A percentile compares a stretch with the other conserved stretches of the same genome.
phyloP scores from a whole-genome alignment of 2,888 invertebrate genomes.

The Patella pellucida region DNA sequence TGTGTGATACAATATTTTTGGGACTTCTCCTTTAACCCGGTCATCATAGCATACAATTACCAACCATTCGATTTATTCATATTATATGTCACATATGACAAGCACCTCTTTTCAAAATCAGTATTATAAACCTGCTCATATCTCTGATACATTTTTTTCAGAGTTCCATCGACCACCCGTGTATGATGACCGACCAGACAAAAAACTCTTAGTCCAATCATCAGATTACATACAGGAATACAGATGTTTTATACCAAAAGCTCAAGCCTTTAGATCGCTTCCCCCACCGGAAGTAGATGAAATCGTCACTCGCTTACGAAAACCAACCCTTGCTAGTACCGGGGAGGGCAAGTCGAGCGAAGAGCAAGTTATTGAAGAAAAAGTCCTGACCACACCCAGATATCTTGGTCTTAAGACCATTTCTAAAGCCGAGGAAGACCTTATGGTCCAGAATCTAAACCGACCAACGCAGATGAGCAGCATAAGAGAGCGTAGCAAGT shows the following conservation, averaged over 20 bases:
- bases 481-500: slow-evolving; percentile 36
- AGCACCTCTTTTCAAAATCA: too few species aligned
- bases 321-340: slow-evolving; percentile 49
- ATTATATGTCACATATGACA: too few species aligned
- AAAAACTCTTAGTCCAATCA: slow-evolving; percentile 45
- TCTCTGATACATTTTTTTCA: slow-evolving; percentile 20
- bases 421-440: slow-evolving; percentile 42
- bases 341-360: slow-evolving; percentile 45
- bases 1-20: too few species aligned
- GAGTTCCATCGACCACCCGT: slow-evolving; percentile 25
- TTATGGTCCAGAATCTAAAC: slow-evolving; percentile 45
- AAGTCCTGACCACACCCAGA: slow-evolving; percentile 41
- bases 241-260: slow-evolving; percentile 55
- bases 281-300: slow-evolving; percentile 48
- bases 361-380: slow-evolving; percentile 35
- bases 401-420: slow-evolving; percentile 46
- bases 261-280: slow-evolving; percentile 57
- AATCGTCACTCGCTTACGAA: slow-evolving; percentile 44
- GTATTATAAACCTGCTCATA: too few species aligned
- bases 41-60: too few species aligned
- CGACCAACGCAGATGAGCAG: slow-evolving; percentile 51
- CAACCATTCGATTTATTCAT: too few species aligned
- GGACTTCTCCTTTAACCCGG: too few species aligned
- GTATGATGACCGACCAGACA: slow-evolving; percentile 45
- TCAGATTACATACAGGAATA: slow-evolving; percentile 55